phyloP scores from a whole-genome alignment of 2,797 vertebrate species.

The Xenops minutus region DNA sequence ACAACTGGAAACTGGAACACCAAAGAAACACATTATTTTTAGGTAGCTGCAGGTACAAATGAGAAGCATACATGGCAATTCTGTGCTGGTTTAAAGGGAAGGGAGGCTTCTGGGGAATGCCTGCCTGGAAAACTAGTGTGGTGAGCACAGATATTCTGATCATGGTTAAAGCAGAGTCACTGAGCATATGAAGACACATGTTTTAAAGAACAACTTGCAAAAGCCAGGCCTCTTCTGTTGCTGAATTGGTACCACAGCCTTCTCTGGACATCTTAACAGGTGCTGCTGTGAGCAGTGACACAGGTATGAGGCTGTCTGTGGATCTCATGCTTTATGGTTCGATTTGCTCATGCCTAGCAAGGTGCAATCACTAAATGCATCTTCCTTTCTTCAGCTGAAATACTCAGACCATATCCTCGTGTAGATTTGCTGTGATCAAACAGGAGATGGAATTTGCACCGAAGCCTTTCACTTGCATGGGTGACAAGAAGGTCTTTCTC shows the following conservation, averaged over 20 bases:
- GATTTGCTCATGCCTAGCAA: accelerated
- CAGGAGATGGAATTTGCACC: background rate
- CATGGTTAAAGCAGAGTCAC: background rate
- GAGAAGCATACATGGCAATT: background rate
- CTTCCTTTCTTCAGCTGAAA: background rate
- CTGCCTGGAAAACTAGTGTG: background rate
- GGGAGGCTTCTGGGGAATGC: background rate
- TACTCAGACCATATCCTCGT: background rate
- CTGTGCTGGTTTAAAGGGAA: background rate
- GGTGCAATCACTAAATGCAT: background rate
- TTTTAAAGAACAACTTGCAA: background rate
- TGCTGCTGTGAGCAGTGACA: background rate
- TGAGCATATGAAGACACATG: background rate
- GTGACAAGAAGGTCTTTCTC: background rate
- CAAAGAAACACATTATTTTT: background rate
- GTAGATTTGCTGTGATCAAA: background rate
- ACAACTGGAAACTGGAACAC: background rate
- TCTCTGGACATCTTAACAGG: background rate
- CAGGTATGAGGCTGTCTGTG: background rate
- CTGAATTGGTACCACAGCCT: background rate
- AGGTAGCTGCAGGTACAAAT: background rate
- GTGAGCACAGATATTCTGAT: background rate
- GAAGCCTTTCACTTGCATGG: background rate
- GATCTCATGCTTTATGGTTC: background rate
- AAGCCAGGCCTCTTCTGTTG: background rate